A percentile compares a stretch with the other conserved stretches of the same genome.
These are phyloP conservation scores for Drosophila kambysellisi DNA, from an alignment of 2,888 invertebrate genomes.

Conservation along the genomic window DNA sequence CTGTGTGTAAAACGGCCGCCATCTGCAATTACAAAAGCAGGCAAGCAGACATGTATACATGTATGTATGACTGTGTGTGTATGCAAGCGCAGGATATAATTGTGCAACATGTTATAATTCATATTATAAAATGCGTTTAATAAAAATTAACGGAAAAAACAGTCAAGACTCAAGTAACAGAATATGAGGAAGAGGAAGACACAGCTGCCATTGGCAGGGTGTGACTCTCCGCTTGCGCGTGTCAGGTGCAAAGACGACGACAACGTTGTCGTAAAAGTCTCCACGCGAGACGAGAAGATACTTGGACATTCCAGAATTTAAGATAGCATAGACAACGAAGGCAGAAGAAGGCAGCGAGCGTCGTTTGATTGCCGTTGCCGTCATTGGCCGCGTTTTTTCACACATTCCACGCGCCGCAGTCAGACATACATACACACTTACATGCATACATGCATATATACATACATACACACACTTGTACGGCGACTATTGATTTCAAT, in stretches of 20 bases:
- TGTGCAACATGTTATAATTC: slow-evolving; percentile 39
- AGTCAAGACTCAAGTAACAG: slow-evolving; percentile 21
- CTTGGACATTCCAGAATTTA: slow-evolving; percentile 76
- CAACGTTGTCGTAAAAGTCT: slow-evolving; percentile 49
- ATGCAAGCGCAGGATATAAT: slow-evolving; percentile 28
- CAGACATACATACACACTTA: slow-evolving; percentile 5
- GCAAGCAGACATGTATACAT: slow-evolving; percentile 3
- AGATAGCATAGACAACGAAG: slow-evolving; percentile 34
- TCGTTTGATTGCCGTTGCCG: slow-evolving; percentile 66
- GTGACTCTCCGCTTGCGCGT: slow-evolving; percentile 52
- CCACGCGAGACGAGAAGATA: slow-evolving; percentile 54
- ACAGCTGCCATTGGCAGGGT: slow-evolving; percentile 44
- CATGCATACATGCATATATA: slow-evolving; percentile 23
- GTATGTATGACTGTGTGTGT: slow-evolving; percentile 1
- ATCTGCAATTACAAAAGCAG: slow-evolving; percentile 54
- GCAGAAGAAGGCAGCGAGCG: slow-evolving; percentile 32
- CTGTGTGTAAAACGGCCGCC: slow-evolving; percentile 50
- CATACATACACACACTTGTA: slow-evolving; percentile 56
- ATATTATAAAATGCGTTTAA: slow-evolving; percentile 19
- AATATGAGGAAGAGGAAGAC: slow-evolving; percentile 9
- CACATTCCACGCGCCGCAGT: slow-evolving; percentile 69
- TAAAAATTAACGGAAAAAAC: slow-evolving; percentile 25
- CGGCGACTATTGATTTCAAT: slow-evolving; percentile 77
- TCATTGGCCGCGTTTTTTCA: slow-evolving; percentile 80
- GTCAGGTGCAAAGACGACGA: slow-evolving; percentile 56